Percentiles rank a stretch among this genome's conserved stretches.
phyloP scores from a whole-genome alignment of 2,888 invertebrate species.

The Seira ritae region DNA sequence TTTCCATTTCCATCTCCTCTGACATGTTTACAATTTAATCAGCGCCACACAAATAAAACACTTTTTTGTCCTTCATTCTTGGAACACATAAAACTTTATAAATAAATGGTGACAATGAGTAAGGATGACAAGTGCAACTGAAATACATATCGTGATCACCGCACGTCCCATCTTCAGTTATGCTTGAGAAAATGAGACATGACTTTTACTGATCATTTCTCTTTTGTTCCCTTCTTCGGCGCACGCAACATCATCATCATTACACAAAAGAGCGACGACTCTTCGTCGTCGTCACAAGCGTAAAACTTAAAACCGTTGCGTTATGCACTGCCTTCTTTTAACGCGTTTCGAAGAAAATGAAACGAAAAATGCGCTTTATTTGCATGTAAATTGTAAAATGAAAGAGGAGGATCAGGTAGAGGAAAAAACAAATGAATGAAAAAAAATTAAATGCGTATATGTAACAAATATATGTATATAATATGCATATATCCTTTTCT shows the following conservation, averaged over 20 bases:
- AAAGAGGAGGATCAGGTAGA: background rate
- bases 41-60: slow-evolving; percentile 6
- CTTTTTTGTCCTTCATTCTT: background rate
- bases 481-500: slow-evolving; percentile 45
- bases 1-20: background rate
- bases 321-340: background rate
- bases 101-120: background rate
- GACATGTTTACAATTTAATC: slow-evolving; percentile 17
- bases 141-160: too few relatives aligned
- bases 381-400: slow-evolving; percentile 5
- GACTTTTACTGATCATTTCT: background rate
- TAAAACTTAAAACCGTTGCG: background rate
- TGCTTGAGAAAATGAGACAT: background rate
- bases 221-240: background rate
- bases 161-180: too few relatives aligned
- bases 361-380: background rate
- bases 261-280: too few relatives aligned
- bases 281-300: too few relatives aligned
- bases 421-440: slow-evolving; percentile 12
- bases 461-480: background rate
- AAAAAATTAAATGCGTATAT: slow-evolving; percentile 8
- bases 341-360: background rate
- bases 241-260: background rate
- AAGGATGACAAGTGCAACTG: background rate
- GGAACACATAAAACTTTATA: slow-evolving; percentile 8